phyloP scores from a whole-genome alignment of 2,888 invertebrate genomes.

The Ganaspis brasiliensis region DNA sequence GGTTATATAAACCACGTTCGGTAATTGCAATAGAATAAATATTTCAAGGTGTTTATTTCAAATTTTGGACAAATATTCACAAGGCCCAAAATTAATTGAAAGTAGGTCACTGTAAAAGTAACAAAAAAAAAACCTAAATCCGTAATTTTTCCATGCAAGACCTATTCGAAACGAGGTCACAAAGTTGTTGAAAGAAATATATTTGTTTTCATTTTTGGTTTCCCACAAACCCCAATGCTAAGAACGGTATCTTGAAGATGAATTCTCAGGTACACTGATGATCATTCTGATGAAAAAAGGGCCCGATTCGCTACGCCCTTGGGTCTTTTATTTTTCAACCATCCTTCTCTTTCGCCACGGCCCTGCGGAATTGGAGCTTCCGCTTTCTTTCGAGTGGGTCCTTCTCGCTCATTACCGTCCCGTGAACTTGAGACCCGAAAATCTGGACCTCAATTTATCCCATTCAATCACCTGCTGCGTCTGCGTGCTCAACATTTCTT shows the following conservation, averaged over 20 bases:
- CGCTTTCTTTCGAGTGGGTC: background rate
- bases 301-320: constrained; percentile 25
- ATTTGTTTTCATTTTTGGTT: constrained; percentile 8
- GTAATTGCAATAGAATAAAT: background rate
- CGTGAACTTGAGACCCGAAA: background rate
- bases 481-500: background rate
- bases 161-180: no score
- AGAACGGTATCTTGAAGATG: background rate
- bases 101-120: background rate
- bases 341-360: constrained; percentile 27
- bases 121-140: background rate
- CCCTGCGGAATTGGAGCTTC: constrained; percentile 20
- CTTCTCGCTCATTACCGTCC: background rate
- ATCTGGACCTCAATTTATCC: constrained; percentile 3
- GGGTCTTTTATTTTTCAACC: constrained; percentile 10
- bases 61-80: background rate
- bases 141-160: no score
- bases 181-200: background rate
- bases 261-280: constrained; percentile 1
- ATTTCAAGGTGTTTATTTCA: no score
- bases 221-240: background rate
- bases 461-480: constrained; percentile 3
- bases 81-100: background rate
- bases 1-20: background rate
- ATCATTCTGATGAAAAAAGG: constrained; percentile 18